phyloP scores from a whole-genome alignment of 2,888 invertebrate species.

The Parnassius smintheus region DNA sequence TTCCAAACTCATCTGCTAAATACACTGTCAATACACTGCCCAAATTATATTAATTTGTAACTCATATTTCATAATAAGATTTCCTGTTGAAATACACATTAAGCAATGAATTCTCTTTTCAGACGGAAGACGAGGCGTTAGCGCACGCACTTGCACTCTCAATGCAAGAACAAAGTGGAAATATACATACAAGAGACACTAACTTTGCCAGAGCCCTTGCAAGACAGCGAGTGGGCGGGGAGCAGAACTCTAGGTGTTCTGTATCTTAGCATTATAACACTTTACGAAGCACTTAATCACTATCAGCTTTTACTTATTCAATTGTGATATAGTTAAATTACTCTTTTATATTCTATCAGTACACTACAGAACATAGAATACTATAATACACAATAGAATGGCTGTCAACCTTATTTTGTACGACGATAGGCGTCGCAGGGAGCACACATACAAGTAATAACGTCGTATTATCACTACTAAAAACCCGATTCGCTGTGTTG shows the following conservation, averaged over 20 bases:
- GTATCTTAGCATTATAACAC: slow-evolving; percentile 50
- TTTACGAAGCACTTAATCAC: background rate
- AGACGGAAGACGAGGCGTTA: slow-evolving; percentile 95
- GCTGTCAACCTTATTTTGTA: too few relatives aligned
- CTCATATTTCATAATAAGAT: too few relatives aligned
- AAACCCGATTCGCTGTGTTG: too few relatives aligned
- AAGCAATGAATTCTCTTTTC: slow-evolving; percentile 28
- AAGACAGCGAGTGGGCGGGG: slow-evolving; percentile 67
- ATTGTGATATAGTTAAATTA: background rate
- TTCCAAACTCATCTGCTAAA: too few relatives aligned
- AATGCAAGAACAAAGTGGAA: slow-evolving; percentile 74
- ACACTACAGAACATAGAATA: background rate
- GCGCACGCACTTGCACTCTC: slow-evolving; percentile 92
- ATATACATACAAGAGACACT: slow-evolving; percentile 60
- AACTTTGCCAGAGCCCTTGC: slow-evolving; percentile 76
- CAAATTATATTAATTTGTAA: too few relatives aligned
- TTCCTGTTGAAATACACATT: background rate
- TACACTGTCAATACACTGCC: too few relatives aligned
- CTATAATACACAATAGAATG: background rate
- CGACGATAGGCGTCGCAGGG: too few relatives aligned
- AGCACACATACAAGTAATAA: too few relatives aligned
- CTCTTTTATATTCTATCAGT: background rate
- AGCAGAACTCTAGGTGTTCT: slow-evolving; percentile 59
- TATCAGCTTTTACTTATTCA: background rate
- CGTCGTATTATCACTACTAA: too few relatives aligned